A percentile compares a stretch with the other conserved stretches of the same genome.
Evolutionary conservation across 2,113 vertebrate species (phyloP).

Genomic region (Bolborhynchus lineola): DNA sequence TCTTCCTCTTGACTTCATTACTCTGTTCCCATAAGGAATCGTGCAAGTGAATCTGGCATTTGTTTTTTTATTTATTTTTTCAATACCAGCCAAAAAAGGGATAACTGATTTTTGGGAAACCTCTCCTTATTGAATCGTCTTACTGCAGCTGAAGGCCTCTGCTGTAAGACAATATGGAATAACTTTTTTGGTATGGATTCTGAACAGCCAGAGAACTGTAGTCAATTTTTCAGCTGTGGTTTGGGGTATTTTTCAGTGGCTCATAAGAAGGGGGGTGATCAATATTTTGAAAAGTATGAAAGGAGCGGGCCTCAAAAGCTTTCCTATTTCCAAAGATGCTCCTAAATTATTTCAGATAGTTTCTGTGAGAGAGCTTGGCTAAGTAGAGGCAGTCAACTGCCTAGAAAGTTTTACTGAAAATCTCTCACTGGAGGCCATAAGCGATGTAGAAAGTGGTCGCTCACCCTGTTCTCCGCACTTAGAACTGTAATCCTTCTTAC

Average conservation of each 20-base stretch:
- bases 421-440: not conserved
- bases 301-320: not conserved
- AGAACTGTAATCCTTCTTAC: not conserved
- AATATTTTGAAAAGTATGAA: not conserved
- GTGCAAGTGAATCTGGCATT: not conserved
- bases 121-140: not conserved
- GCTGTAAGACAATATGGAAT: not conserved
- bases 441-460: not conserved
- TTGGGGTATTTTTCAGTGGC: not conserved
- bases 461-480: not conserved
- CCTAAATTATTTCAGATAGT: not conserved
- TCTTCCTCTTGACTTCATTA: not conserved
- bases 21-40: not conserved
- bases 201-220: not conserved
- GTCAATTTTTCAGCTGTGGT: not conserved
- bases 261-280: not conserved
- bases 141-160: not conserved
- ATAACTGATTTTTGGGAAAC: not conserved
- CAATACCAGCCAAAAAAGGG: not conserved
- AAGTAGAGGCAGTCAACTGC: not conserved
- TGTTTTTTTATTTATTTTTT: not conserved
- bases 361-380: not conserved
- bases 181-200: not conserved
- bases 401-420: not conserved
- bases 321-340: not conserved